phyloP scores from a whole-genome alignment of 1,140 invertebrate species.

The Mizuhopecten yessoensis region DNA sequence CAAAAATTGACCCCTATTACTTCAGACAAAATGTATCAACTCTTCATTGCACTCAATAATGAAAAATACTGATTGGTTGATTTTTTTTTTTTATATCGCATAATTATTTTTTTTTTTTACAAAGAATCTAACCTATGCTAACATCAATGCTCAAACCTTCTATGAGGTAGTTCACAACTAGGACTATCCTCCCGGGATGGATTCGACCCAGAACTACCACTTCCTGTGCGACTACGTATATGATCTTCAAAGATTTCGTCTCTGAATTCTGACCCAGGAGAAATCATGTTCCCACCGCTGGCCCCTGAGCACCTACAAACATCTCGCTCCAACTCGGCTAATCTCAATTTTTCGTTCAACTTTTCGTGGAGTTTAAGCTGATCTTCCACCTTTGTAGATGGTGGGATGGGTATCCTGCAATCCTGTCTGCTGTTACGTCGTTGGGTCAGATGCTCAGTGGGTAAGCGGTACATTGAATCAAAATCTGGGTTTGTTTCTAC shows the following conservation, averaged over 20 bases:
- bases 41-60: background rate
- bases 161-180: conserved; percentile 18
- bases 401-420: background rate
- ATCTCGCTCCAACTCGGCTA: conserved; percentile 52
- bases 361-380: conserved; percentile 57
- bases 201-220: conserved; percentile 54
- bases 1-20: too few relatives aligned
- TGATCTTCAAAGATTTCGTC: conserved; percentile 28
- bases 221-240: conserved; percentile 51
- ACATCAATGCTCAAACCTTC: conserved; percentile 31
- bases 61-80: background rate
- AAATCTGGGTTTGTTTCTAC: conserved; percentile 53
- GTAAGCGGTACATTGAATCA: conserved; percentile 59
- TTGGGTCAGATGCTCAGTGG: conserved; percentile 56
- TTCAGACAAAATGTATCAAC: background rate
- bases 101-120: too few relatives aligned
- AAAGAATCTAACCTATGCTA: background rate
- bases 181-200: conserved; percentile 3
- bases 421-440: background rate
- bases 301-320: conserved; percentile 52
- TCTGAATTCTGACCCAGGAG: background rate
- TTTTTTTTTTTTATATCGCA: background rate
- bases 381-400: conserved; percentile 25
- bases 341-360: conserved; percentile 47
- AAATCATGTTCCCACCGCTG: conserved; percentile 43